Evolutionary conservation across 2,797 vertebrate genomes (phyloP).

Genomic region (Tadarida brasiliensis): DNA sequence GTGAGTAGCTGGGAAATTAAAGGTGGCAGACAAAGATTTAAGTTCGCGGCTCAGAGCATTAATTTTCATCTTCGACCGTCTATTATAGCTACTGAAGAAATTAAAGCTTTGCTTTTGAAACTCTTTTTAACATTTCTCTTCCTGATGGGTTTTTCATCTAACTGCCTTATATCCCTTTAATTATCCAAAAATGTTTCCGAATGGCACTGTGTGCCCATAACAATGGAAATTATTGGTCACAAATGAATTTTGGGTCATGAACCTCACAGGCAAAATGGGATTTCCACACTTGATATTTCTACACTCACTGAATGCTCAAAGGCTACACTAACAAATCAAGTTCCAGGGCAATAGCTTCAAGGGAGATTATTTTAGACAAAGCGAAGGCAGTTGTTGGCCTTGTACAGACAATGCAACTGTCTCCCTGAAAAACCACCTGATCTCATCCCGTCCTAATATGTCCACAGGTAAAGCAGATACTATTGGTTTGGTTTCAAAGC

Average conservation of each 20-base stretch:
- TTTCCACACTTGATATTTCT: background rate
- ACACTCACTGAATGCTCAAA: background rate
- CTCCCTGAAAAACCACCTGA: background rate
- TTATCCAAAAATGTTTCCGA: background rate
- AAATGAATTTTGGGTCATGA: conserved; percentile 6
- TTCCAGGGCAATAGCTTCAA: background rate
- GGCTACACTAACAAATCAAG: background rate
- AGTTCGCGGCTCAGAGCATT: background rate
- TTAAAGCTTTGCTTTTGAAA: conserved; percentile 57
- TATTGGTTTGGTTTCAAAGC: background rate
- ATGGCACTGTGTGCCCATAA: background rate
- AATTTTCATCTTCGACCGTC: conserved; percentile 42
- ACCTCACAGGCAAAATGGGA: background rate
- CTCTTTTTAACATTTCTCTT: conserved; percentile 46
- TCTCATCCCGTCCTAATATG: background rate
- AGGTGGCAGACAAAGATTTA: conserved; percentile 13
- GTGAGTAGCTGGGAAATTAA: conserved; percentile 2
- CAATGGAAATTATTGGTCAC: conserved; percentile 21
- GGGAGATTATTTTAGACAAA: background rate
- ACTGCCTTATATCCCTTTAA: conserved; percentile 38
- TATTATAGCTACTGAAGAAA: conserved; percentile 33
- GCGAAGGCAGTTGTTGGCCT: background rate
- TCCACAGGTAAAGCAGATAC: background rate
- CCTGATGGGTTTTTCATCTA: conserved; percentile 47
- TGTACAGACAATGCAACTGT: background rate